Conservation (phyloP, 2,888 invertebrate genomes). For the Xestia rhomboidea region DNA sequence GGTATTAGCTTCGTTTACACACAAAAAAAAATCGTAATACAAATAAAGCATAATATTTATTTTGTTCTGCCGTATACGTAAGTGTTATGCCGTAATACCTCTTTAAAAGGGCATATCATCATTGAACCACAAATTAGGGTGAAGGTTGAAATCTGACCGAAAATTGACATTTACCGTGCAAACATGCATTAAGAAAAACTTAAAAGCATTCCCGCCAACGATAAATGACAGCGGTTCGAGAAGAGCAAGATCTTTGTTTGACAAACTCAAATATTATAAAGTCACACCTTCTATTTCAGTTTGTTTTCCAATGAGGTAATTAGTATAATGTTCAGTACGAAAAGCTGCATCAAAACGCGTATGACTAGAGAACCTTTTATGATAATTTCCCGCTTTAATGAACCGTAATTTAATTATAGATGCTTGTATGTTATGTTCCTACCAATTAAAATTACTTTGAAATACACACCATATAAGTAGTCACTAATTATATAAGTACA, state of each 20-base stretch:
- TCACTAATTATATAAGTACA: constrained; percentile 51
- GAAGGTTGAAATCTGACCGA: constrained; percentile 53
- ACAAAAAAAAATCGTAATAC: constrained; percentile 10
- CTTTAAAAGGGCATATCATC: constrained; percentile 45
- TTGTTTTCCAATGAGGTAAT: constrained; percentile 22
- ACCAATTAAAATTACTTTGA: constrained; percentile 46
- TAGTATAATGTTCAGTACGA: constrained; percentile 7
- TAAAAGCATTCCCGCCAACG: constrained; percentile 11
- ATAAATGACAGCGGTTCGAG: neutral
- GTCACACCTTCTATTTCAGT: constrained; percentile 42
- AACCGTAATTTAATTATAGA: constrained; percentile 1
- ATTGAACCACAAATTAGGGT: constrained; percentile 53
- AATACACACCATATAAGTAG: constrained; percentile 38
- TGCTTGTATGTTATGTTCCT: constrained; percentile 10
- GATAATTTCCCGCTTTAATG: neutral
- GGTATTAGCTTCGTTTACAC: neutral
- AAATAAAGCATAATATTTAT: constrained; percentile 41
- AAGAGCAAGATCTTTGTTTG: constrained; percentile 27
- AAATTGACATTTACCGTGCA: constrained; percentile 47
- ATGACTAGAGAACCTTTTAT: neutral
- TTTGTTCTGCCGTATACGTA: constrained; percentile 13
- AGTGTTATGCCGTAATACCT: constrained; percentile 28
- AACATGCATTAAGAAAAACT: constrained; percentile 33
- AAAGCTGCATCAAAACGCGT: neutral
- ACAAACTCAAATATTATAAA: constrained; percentile 38